Conservation (phyloP, 2,113 vertebrate genomes). For the Nesoenas mayeri region DNA sequence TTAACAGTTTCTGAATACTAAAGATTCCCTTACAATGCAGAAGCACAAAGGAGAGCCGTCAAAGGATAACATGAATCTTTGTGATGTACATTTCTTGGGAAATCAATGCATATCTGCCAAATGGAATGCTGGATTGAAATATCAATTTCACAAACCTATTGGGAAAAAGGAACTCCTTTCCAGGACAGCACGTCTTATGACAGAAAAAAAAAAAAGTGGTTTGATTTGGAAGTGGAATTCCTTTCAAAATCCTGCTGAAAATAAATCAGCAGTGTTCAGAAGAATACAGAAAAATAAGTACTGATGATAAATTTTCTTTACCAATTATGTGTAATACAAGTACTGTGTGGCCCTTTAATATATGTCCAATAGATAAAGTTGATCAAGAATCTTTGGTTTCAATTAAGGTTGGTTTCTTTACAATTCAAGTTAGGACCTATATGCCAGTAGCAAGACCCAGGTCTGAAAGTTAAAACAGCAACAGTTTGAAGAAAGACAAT, state of each 20-base stretch:
- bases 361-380: background rate
- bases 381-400: background rate
- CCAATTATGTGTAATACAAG: background rate
- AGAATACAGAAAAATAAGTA: background rate
- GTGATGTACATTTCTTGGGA: background rate
- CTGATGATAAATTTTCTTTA: background rate
- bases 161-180: background rate
- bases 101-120: background rate
- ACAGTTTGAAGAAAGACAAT: background rate
- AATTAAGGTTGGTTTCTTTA: background rate
- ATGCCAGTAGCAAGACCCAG: background rate
- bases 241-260: background rate
- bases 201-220: background rate
- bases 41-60: background rate
- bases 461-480: background rate
- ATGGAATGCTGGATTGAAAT: background rate
- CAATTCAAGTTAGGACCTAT: background rate
- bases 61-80: background rate
- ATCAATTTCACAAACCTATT: background rate
- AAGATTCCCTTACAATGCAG: background rate
- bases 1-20: background rate
- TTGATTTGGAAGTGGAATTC: background rate
- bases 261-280: background rate
- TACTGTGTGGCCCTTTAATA: background rate
- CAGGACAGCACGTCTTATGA: background rate